Base-by-base conservation (phyloP, 2,797 vertebrate genomes). In the Eulemur albifrons region DNA sequence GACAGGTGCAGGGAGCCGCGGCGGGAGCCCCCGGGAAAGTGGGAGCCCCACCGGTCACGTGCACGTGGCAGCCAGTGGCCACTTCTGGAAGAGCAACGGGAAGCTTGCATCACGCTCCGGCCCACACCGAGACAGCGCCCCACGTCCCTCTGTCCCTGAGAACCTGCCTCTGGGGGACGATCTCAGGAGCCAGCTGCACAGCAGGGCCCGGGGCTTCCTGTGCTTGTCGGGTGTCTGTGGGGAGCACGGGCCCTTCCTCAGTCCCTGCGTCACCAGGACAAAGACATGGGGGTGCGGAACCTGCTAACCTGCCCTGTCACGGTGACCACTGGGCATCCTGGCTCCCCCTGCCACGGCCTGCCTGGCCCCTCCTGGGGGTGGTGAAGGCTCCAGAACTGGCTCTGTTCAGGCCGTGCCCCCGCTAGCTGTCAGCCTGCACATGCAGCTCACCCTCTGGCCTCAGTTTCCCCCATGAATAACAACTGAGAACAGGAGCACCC, bases 1-100 rank as follows among this genome's bases (percentile, higher is more conserved):
- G 97, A 98, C 98, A 98, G 98, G 98, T 98, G 98, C 96, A 95
- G 30, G 23, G 61, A 96, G 86, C 86, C 92, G 69, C 72, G 88
- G 95, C 93, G 82, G 88, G 83, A 94, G 81, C 79, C 63, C 75
- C 85, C 59, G 57, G 69, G 2, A 23, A 76, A 20, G 20, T 63
- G 38, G 40, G 88, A 75, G 40, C 67, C 9, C 23, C 75, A 7
- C 52, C 17, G 7, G 50, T 2, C 14, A 10, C 6, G 0, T 0
- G 4, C 48, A n/a, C 14, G 2, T 10, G 65, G n/a, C n/a, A 35
- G n/a, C 17, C 2, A 10, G 65, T 11, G 65, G 7, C 32, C 17
- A 3, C 32, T n/a, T 9, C 15, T 7, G 6, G 0, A n/a, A 27
- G 12, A 0, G 40, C 32, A 32, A 17, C 50, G 14, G 79, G 77